These are phyloP conservation scores for Cryptotermes secundus DNA, from an alignment of 1,140 invertebrate genomes.

Conservation along the genomic window DNA sequence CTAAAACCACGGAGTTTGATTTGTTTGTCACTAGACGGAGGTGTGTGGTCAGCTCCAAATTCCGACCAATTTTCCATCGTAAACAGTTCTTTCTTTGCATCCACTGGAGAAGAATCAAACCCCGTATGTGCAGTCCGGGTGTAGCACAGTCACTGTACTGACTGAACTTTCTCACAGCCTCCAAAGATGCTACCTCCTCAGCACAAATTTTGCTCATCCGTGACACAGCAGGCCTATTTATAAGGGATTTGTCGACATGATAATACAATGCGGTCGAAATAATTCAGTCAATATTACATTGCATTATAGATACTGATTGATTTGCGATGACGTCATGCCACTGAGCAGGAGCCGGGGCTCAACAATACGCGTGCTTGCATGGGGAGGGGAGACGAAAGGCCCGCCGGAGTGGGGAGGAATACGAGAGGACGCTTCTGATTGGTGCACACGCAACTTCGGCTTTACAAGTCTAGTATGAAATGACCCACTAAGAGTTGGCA, in stretches of 20 bases:
- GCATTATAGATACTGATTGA: neutral
- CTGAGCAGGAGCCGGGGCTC: neutral
- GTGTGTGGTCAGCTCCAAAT: too few species aligned
- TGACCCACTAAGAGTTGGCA: neutral
- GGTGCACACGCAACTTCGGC: neutral
- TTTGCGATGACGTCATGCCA: neutral
- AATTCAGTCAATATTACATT: conserved; percentile 6
- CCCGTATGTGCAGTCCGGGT: too few species aligned
- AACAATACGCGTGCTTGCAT: neutral
- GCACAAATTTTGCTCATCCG: too few species aligned
- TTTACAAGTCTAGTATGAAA: neutral
- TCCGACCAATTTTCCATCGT: too few species aligned
- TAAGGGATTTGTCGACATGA: neutral
- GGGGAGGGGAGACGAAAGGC: neutral
- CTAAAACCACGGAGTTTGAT: too few species aligned
- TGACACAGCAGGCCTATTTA: too few species aligned
- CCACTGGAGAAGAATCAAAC: too few species aligned
- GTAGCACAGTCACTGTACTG: too few species aligned
- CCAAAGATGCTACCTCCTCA: too few species aligned
- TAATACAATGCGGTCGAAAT: neutral
- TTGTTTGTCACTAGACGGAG: too few species aligned
- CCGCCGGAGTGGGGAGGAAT: neutral
- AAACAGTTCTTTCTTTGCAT: too few species aligned
- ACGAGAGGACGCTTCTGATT: neutral
- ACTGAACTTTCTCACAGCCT: too few species aligned